phyloP scores from a whole-genome alignment of 2,888 invertebrate genomes.

The Crematogaster levior region DNA sequence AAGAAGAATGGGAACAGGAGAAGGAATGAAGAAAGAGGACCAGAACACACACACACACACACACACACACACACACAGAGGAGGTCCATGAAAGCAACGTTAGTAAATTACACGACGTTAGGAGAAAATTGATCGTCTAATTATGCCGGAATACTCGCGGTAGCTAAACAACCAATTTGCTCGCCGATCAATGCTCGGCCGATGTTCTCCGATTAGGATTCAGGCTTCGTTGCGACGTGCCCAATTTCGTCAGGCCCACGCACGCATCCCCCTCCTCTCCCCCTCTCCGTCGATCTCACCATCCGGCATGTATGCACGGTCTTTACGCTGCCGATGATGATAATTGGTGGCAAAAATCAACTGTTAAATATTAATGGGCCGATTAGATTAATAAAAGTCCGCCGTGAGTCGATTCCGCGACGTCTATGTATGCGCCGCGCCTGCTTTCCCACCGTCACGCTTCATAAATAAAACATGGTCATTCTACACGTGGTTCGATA shows the following conservation, averaged over 20 bases:
- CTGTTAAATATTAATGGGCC: slow-evolving; percentile 81
- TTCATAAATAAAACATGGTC: slow-evolving; percentile 49
- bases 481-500: neutral
- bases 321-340: slow-evolving; percentile 78
- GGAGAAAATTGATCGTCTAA: slow-evolving; percentile 74
- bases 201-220: slow-evolving; percentile 73
- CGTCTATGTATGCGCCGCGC: slow-evolving; percentile 53
- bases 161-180: slow-evolving; percentile 75
- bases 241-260: slow-evolving; percentile 74
- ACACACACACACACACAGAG: neutral
- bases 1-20: neutral
- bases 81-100: slow-evolving; percentile 29
- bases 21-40: neutral
- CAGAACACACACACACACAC: neutral
- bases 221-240: slow-evolving; percentile 68
- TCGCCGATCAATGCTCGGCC: slow-evolving; percentile 59
- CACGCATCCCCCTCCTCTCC: too few species aligned
- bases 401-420: slow-evolving; percentile 6
- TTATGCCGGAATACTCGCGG: slow-evolving; percentile 65
- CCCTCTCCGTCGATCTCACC: neutral
- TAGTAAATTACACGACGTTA: slow-evolving; percentile 73
- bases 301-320: slow-evolving; percentile 45
- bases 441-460: neutral
- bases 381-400: slow-evolving; percentile 77
- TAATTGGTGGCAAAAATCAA: slow-evolving; percentile 77